Percentiles rank a stretch among this genome's conserved stretches.
Evolutionary conservation across 2,888 invertebrate species (phyloP).

Genomic region (Argyresthia goedartella): DNA sequence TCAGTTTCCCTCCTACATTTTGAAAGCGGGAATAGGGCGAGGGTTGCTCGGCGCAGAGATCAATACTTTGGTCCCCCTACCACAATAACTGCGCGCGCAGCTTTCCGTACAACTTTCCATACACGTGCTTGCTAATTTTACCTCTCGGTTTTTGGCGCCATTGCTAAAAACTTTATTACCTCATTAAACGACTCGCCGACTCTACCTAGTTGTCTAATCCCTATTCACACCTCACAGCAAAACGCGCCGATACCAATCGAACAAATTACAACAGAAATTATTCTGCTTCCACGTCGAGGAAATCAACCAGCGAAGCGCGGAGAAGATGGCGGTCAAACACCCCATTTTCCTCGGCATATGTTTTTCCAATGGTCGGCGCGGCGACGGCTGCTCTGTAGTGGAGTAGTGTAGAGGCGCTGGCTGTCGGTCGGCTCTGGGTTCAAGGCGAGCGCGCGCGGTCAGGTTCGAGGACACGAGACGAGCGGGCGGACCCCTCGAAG

Average conservation of each 20-base stretch:
- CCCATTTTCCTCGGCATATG: constrained; percentile 29
- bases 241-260: too few species aligned
- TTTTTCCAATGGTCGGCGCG: constrained; percentile 32
- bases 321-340: constrained; percentile 4
- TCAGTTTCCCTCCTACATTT: constrained; percentile 31
- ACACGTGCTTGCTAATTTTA: background rate
- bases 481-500: constrained; percentile 32
- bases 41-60: constrained; percentile 35
- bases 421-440: constrained; percentile 30
- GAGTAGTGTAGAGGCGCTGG: background rate
- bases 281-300: background rate
- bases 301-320: background rate
- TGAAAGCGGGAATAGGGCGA: constrained; percentile 30
- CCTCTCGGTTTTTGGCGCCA: background rate
- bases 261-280: too few species aligned
- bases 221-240: too few species aligned
- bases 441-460: constrained; percentile 68
- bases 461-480: constrained; percentile 63
- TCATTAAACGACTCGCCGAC: too few species aligned
- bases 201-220: too few species aligned
- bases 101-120: background rate
- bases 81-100: background rate
- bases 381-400: background rate
- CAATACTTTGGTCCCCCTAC: constrained; percentile 46
- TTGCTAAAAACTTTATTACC: background rate